Evolutionary conservation across 2,113 vertebrate genomes (phyloP).

Genomic region (Mustela lutreola): DNA sequence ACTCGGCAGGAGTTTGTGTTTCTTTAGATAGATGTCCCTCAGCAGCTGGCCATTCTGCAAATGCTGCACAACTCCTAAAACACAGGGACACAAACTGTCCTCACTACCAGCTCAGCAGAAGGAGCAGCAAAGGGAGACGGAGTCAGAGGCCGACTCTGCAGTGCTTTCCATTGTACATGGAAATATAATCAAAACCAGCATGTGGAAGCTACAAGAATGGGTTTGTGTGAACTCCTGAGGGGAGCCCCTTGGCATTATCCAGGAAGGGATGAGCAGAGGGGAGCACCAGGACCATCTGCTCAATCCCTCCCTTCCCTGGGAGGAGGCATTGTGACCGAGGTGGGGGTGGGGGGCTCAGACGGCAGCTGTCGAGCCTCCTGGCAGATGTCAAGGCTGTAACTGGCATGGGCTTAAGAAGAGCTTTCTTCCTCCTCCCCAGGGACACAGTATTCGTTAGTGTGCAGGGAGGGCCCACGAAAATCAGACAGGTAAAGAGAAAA

Average conservation of each 20-base stretch:
- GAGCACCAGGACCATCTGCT: not conserved
- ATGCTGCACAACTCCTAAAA: constrained; percentile 96
- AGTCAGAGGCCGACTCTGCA: not conserved
- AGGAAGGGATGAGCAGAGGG: not conserved
- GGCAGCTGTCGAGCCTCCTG: not conserved
- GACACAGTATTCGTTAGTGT: not conserved
- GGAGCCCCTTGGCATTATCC: not conserved
- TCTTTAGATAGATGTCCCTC: constrained; percentile 92
- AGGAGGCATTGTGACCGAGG: not conserved
- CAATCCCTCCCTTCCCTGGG: not conserved
- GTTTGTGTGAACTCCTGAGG: not conserved
- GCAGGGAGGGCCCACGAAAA: not conserved
- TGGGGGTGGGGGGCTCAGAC: not conserved
- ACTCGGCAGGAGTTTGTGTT: constrained; percentile 89
- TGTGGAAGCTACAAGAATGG: not conserved
- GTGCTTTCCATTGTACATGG: too few relatives aligned
- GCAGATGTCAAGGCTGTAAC: not conserved
- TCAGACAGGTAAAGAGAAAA: not conserved
- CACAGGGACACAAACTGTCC: not conserved
- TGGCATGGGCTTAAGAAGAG: not conserved
- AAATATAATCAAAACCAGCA: accelerated
- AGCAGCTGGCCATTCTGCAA: constrained; percentile 94
- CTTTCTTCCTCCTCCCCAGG: not conserved
- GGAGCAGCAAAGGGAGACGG: accelerated
- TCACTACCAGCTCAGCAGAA: not conserved